Percentiles rank a stretch among this genome's conserved stretches.
These are phyloP conservation scores for Falco rusticolus DNA, from an alignment of 2,797 vertebrate genomes.

Conservation along the genomic window DNA sequence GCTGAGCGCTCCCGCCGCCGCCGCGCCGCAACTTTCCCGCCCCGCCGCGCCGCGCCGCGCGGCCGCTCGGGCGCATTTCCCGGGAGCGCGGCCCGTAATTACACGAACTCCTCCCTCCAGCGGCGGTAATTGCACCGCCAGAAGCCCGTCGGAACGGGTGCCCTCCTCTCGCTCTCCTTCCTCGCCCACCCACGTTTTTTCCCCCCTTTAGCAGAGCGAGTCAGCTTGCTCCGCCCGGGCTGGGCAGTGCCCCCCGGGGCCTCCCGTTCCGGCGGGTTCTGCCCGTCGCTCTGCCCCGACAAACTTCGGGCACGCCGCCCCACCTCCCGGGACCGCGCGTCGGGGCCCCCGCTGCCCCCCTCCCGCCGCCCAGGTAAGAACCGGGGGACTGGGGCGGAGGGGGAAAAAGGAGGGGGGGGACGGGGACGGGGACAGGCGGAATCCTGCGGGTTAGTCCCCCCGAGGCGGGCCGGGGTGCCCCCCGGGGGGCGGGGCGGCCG, in stretches of 20 bases:
- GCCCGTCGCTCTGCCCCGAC: background rate
- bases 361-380: background rate
- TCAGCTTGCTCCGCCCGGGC: background rate
- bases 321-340: background rate
- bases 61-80: background rate
- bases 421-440: no score
- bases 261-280: background rate
- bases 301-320: background rate
- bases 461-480: background rate
- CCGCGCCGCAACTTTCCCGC: background rate
- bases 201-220: background rate
- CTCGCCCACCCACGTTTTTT: background rate
- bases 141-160: background rate
- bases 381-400: no score
- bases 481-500: background rate
- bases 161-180: background rate
- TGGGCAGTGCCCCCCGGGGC: background rate
- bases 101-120: constrained; percentile 31
- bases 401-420: no score
- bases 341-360: background rate
- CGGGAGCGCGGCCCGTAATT: background rate
- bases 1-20: background rate
- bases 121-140: background rate
- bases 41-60: background rate
- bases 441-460: background rate